These are phyloP conservation scores for Trichopria drosophilae DNA, from an alignment of 2,888 invertebrate genomes.

Conservation along the genomic window DNA sequence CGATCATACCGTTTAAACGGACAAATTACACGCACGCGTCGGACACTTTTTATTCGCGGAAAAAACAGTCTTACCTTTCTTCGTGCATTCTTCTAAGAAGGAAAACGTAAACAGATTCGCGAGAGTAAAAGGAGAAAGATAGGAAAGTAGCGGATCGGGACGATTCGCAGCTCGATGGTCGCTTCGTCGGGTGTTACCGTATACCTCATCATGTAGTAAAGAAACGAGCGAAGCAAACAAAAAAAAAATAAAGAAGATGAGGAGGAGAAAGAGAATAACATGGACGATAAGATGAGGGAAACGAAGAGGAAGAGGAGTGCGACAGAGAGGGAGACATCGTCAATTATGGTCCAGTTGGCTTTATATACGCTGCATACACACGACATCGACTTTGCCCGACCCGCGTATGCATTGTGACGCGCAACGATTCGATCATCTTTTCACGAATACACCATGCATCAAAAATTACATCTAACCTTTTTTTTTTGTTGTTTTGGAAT, in stretches of 20 bases:
- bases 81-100: too few relatives aligned
- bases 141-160: slow-evolving; percentile 2
- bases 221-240: slow-evolving; percentile 28
- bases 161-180: slow-evolving; percentile 14
- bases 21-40: too few relatives aligned
- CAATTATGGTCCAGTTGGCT: slow-evolving; percentile 55
- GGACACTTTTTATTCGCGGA: too few relatives aligned
- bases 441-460: too few relatives aligned
- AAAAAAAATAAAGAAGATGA: slow-evolving; percentile 30
- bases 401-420: too few relatives aligned
- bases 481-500: too few relatives aligned
- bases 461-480: too few relatives aligned
- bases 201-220: background rate
- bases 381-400: slow-evolving; percentile 20
- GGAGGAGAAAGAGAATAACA: slow-evolving; percentile 18
- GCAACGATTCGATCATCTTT: too few relatives aligned
- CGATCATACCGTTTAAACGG: too few relatives aligned
- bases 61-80: too few relatives aligned
- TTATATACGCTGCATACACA: slow-evolving; percentile 47
- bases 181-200: slow-evolving; percentile 16
- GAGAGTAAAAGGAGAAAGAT: slow-evolving; percentile 10
- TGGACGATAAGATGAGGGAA: slow-evolving; percentile 16
- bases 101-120: too few relatives aligned
- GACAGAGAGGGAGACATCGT: slow-evolving; percentile 43
- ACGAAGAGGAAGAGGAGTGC: slow-evolving; percentile 26